Evolutionary conservation across 2,113 vertebrate species (phyloP).

Genomic region (Esox niger): DNA sequence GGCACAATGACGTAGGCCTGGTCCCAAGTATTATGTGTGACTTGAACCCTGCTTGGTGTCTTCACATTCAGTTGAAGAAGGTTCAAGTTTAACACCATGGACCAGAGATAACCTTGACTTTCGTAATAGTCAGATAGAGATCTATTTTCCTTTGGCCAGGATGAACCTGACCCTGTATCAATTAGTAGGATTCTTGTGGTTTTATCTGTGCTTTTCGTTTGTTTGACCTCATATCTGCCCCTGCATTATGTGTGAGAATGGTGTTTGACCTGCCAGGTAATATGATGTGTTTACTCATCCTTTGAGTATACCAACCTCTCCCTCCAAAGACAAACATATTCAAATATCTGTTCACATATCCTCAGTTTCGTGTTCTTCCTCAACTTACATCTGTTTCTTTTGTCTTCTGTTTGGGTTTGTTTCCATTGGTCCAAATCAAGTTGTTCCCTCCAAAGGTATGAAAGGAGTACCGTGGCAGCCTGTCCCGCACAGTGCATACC

Average conservation of each 20-base stretch:
- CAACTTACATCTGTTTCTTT: slow-evolving; percentile 51
- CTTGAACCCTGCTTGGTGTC: too few species aligned
- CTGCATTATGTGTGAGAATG: background rate
- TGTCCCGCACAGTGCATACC: slow-evolving; percentile 4
- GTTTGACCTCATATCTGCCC: background rate
- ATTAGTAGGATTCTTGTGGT: background rate
- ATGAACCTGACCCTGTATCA: background rate
- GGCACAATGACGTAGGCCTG: too few species aligned
- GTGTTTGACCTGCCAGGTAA: background rate
- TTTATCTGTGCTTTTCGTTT: background rate
- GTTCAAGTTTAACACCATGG: too few species aligned
- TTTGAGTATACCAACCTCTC: background rate
- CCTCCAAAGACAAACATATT: too few species aligned
- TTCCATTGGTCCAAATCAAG: slow-evolving; percentile 70
- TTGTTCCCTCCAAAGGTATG: slow-evolving; percentile 77
- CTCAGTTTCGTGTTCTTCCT: slow-evolving; percentile 40
- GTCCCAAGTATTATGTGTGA: too few species aligned
- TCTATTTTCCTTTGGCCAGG: background rate
- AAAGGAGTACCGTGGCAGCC: slow-evolving; percentile 34
- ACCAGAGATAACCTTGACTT: too few species aligned
- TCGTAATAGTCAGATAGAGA: background rate
- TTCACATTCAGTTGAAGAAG: too few species aligned
- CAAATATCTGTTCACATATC: slow-evolving; percentile 19
- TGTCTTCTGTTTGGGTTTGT: slow-evolving; percentile 57
- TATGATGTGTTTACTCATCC: background rate